Conservation (phyloP, 2,797 vertebrate species). For the Trematomus bernacchii region DNA sequence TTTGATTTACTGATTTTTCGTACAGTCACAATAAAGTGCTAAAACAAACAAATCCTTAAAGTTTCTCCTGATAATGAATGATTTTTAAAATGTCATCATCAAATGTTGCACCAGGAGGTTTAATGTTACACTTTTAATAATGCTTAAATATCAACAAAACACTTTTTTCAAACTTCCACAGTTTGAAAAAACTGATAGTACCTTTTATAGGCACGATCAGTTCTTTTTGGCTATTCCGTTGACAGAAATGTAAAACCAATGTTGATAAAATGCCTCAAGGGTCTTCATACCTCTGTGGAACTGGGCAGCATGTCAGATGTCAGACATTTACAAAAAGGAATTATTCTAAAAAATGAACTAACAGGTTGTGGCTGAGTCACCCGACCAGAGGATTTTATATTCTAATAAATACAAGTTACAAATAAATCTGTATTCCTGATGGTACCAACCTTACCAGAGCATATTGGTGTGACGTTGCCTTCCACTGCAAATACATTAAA, state of each 20-base stretch:
- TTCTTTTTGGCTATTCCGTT: background rate
- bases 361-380: constrained; percentile 40
- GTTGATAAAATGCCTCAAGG: background rate
- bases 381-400: constrained; percentile 13
- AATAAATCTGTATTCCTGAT: constrained; percentile 12
- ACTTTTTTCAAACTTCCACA: background rate
- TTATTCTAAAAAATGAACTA: constrained; percentile 21
- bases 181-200: no score
- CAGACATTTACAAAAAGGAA: background rate
- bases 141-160: background rate
- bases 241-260: background rate
- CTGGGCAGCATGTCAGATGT: background rate
- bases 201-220: background rate
- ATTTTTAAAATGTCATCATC: background rate
- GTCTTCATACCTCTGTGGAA: background rate
- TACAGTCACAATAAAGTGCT: constrained; percentile 75
- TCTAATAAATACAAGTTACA: constrained; percentile 28
- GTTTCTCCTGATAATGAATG: constrained; percentile 19
- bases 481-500: constrained; percentile 20
- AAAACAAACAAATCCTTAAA: constrained; percentile 30
- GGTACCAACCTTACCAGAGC: constrained; percentile 7
- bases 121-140: background rate
- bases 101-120: background rate
- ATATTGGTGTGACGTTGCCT: constrained; percentile 20
- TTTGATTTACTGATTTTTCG: constrained; percentile 70